Evolutionary conservation across 2,888 invertebrate species (phyloP).

Genomic region (Caenorhabditis drosophilae): DNA sequence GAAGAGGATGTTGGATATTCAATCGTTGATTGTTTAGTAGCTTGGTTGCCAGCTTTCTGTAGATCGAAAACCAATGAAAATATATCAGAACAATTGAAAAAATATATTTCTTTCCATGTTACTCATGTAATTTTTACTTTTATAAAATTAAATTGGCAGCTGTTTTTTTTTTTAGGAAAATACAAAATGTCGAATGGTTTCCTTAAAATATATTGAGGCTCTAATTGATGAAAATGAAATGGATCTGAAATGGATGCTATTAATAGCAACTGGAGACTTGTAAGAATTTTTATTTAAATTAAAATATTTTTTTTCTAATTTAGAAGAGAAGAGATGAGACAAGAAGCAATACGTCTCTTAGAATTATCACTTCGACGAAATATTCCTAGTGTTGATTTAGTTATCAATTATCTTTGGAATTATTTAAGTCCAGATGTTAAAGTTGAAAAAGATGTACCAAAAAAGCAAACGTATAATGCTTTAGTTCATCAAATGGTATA

Average conservation of each 20-base stretch:
- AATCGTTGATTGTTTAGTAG: slow-evolving; percentile 45
- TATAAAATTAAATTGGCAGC: no score
- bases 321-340: slow-evolving; percentile 41
- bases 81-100: slow-evolving; percentile 17
- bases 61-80: slow-evolving; percentile 5
- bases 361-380: slow-evolving; percentile 35
- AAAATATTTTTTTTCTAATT: not conserved
- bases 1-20: slow-evolving; percentile 41
- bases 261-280: slow-evolving; percentile 42
- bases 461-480: slow-evolving; percentile 3
- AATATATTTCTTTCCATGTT: slow-evolving; percentile 35
- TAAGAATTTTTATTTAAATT: slow-evolving; percentile 5
- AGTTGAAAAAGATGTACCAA: not conserved
- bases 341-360: slow-evolving; percentile 41
- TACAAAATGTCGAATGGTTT: slow-evolving; percentile 41
- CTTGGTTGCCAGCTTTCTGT: slow-evolving; percentile 45
- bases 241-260: slow-evolving; percentile 47
- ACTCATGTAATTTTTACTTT: slow-evolving; percentile 31
- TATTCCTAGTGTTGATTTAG: slow-evolving; percentile 19
- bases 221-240: slow-evolving; percentile 42
- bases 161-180: slow-evolving; percentile 27
- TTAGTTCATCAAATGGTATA: slow-evolving; percentile 39
- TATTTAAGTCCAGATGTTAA: slow-evolving; percentile 22
- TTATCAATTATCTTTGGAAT: slow-evolving; percentile 31
- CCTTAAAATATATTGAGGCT: slow-evolving; percentile 53